Base-by-base conservation (phyloP, 2,797 vertebrate genomes). In the Avahi laniger region DNA sequence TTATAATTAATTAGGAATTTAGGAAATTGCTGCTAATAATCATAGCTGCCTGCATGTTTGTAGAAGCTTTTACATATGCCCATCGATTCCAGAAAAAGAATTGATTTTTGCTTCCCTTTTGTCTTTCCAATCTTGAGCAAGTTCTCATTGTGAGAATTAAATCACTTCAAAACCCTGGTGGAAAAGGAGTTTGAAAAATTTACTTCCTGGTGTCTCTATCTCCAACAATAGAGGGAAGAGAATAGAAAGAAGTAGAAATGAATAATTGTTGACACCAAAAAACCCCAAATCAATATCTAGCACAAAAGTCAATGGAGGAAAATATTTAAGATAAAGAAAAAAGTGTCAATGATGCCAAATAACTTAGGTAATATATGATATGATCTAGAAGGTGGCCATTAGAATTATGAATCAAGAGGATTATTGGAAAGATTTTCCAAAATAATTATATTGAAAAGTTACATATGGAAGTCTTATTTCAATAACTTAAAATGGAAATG, bases 21-120 rank as follows among this genome's bases (percentile, higher is more conserved):
- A 26, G 26, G 24, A 59, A 94, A 82, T 73, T 63, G 12, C 20
- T 88, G 30, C 33, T 81, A 92, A 65, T 76, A 81, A 50, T 43
- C 46, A 85, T 26, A 72, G 59, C 3, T 89, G 24, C 30, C 46
- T 33, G 6, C 13, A 2, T 65, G 54, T 67, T 83, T 73, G 54
- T 9, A 90, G 59, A 92, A 95, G 59, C 3, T 4, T 59, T 87
- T 93, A 10, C 24, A 50, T 81, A 28, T 93, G 35, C 28, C 30
- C 63, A 59, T 69, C 73, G 52, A 83, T 93, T 92, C 50, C n/a
- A 70, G 59, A 69, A 57, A 46, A 61, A 73, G 63, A 65, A 86
- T 69, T 59, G 11, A 93, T 46, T 72, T 96, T 78, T 96, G 30
- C 18, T 67, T 90, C 46, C 43, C 85, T 81, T 82, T 59, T 86